These are phyloP conservation scores for Sebastiscus tertius DNA, from an alignment of 2,797 vertebrate species.

Conservation along the genomic window DNA sequence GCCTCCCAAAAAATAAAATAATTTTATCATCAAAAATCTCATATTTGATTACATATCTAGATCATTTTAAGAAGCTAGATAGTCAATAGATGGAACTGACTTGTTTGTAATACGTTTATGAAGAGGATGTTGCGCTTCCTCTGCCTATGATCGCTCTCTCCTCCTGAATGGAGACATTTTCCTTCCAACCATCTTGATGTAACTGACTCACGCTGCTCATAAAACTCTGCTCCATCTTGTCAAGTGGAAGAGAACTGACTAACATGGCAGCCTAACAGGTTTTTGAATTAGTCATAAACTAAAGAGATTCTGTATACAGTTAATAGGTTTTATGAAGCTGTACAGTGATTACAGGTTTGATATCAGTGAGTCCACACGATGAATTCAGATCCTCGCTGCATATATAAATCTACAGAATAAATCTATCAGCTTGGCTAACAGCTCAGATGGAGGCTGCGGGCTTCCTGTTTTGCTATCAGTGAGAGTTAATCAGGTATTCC, in stretches of 20 bases:
- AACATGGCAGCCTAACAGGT: slow-evolving; percentile 31
- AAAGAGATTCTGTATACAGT: not conserved
- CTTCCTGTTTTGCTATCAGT: slow-evolving; percentile 24
- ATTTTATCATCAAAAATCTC: not conserved
- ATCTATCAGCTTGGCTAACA: not conserved
- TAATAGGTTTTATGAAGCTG: not conserved
- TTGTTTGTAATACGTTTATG: not conserved
- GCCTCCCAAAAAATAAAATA: not conserved
- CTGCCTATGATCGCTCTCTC: not conserved
- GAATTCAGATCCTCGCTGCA: slow-evolving; percentile 9
- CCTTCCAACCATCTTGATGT: slow-evolving; percentile 32
- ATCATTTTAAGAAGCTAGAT: not conserved
- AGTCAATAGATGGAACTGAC: not conserved
- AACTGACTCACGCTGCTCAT: slow-evolving; percentile 51
- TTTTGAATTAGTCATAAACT: not conserved
- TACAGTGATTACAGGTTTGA: not conserved
- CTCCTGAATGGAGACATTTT: slow-evolving; percentile 32
- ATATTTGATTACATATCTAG: not conserved
- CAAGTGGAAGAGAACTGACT: slow-evolving; percentile 3
- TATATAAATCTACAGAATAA: slow-evolving; percentile 19
- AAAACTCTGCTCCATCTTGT: slow-evolving; percentile 51
- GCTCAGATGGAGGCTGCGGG: slow-evolving; percentile 25
- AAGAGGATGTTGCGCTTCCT: not conserved
- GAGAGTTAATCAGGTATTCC: slow-evolving; percentile 46
- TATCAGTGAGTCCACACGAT: not conserved